Percentiles rank a stretch among this genome's conserved stretches.
These are phyloP conservation scores for Lytechinus variegatus DNA, from an alignment of 35 echinoderm and acorn worm species.

Conservation along the genomic window DNA sequence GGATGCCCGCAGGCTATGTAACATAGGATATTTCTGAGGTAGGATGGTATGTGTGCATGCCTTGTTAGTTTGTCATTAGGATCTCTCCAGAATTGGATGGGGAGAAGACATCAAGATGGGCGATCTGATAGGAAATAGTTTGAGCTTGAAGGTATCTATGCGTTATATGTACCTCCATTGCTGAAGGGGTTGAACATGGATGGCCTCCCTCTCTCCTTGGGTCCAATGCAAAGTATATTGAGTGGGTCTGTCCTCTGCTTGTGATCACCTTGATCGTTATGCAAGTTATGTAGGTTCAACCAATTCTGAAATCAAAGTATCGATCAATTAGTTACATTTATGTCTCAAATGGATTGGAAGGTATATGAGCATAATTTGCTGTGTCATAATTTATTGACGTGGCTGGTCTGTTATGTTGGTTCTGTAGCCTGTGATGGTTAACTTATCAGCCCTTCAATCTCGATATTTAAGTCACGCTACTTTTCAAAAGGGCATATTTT, in stretches of 20 bases:
- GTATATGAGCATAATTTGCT: not conserved
- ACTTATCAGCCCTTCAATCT: too few relatives aligned
- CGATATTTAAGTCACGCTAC: too few relatives aligned
- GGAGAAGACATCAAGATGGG: not conserved
- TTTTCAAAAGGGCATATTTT: too few relatives aligned
- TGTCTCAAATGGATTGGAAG: not conserved
- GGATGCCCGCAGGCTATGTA: not conserved
- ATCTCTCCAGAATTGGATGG: not conserved
- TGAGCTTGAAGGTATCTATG: not conserved
- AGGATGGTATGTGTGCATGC: not conserved
- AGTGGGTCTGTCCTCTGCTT: not conserved
- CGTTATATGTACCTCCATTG: too few relatives aligned
- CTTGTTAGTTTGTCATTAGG: constrained; percentile 3
- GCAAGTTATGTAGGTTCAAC: not conserved
- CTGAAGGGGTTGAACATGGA: not conserved
- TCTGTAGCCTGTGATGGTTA: too few relatives aligned
- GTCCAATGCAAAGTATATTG: not conserved
- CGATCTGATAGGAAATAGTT: not conserved
- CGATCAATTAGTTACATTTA: not conserved
- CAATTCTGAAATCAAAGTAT: not conserved
- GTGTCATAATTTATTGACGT: not conserved
- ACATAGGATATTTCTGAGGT: not conserved
- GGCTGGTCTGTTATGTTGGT: too few relatives aligned
- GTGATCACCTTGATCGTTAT: not conserved
- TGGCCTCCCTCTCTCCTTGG: not conserved